Percentiles rank a stretch among this genome's conserved stretches.
These are phyloP conservation scores for Calcarius lapponicus DNA, from an alignment of 2,797 vertebrate species.

Conservation along the genomic window DNA sequence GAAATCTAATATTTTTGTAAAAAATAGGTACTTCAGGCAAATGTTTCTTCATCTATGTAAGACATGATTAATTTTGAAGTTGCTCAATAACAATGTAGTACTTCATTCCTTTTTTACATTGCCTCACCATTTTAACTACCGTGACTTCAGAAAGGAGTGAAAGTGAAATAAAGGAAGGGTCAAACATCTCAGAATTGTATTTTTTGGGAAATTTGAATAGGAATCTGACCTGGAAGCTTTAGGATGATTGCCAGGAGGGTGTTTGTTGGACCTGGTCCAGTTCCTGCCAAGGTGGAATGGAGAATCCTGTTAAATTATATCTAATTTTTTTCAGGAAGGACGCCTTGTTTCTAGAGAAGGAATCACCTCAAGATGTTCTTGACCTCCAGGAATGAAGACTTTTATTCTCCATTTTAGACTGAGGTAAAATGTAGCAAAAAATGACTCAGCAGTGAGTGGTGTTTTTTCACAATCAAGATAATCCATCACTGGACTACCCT, in stretches of 20 bases:
- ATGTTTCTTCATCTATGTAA: not conserved
- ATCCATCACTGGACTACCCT: not conserved
- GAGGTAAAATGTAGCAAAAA: not conserved
- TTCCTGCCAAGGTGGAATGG: not conserved
- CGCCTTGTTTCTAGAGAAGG: not conserved
- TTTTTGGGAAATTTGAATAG: not conserved
- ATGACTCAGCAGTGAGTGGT: not conserved
- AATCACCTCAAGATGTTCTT: not conserved
- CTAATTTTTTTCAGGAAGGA: not conserved
- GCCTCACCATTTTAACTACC: not conserved
- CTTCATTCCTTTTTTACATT: not conserved
- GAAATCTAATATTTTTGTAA: not conserved
- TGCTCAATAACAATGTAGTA: not conserved
- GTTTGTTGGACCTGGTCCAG: not conserved
- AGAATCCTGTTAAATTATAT: not conserved
- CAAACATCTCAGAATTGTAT: not conserved
- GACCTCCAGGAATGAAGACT: not conserved
- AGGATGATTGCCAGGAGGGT: not conserved
- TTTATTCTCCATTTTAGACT: not conserved
- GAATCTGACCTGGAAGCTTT: not conserved
- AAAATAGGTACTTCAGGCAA: not conserved
- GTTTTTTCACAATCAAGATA: not conserved
- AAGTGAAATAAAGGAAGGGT: not conserved
- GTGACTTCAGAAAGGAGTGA: not conserved
- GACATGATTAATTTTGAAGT: not conserved